Evolutionary conservation across 2,797 vertebrate species (phyloP), one percentile per base, ranked within the genome.

Genomic region (Scolopax bukidnonensis): DNA sequence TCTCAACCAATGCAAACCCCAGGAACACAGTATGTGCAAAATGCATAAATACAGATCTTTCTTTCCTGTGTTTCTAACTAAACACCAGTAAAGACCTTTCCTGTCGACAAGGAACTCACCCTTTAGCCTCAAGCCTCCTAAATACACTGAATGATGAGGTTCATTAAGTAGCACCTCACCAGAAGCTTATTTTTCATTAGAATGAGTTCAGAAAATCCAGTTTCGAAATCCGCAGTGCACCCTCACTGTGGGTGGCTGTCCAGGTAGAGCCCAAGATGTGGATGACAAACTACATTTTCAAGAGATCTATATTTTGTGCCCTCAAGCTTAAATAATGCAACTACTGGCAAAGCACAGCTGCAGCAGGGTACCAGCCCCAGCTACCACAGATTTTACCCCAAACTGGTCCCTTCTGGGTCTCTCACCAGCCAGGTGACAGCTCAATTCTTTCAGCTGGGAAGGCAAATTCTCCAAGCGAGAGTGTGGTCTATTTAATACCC

Each of bases 1-100:
- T 70, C 87, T 82, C 88, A 80, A n/a, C 21, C 47, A 65, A 4
- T 21, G 47, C 50, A 82, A 36, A 63, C 15, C 65, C 48, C 83
- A 51, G 7, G 6, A 51, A 70, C 10, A n/a, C 5, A 43, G 0
- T 10, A 56, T 2, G 4, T 40, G 25, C 40, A 38, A 69, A 83
- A 57, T 12, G 3, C 77, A 36, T 36, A 57, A 18, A 63, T 5
- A 19, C 40, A 43, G 15, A 2, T 53, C 45, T 38, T 71, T 77
- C 61, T 89, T 80, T 85, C 76, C 60, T 93, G 25, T 36, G 16
- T 16, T 80, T 92, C 69, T 71, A 69, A 87, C 47, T 54, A 76
- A 41, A 33, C 38, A 85, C 69, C 40, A 65, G 61, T 11, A 83
- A 95, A 81, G 33, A 65, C 64, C 71, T 63, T 51, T 60, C 64